A percentile compares a stretch with the other conserved stretches of the same genome.
These are phyloP conservation scores for Eupithecia dodoneata DNA, from an alignment of 2,888 invertebrate species.

Conservation along the genomic window DNA sequence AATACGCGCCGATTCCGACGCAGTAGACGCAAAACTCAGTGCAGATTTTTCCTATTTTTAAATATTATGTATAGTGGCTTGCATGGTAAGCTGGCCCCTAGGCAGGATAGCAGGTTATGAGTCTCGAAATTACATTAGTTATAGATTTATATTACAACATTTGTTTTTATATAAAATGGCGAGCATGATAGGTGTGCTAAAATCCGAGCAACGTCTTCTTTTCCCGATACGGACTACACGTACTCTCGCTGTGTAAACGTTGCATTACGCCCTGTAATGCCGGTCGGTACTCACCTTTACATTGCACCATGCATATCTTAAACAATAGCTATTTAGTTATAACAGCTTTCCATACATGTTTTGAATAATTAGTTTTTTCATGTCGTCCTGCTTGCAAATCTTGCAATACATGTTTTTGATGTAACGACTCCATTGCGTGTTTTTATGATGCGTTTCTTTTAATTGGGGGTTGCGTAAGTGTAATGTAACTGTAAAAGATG, in stretches of 20 bases:
- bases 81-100: too few species aligned
- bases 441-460: constrained; percentile 52
- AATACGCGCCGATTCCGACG: too few species aligned
- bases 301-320: constrained; percentile 20
- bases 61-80: too few species aligned
- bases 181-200: background rate
- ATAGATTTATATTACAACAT: too few species aligned
- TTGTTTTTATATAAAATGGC: too few species aligned
- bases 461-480: constrained; percentile 56
- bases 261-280: background rate
- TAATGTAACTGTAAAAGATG: constrained; percentile 46
- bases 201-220: background rate
- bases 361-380: constrained; percentile 51
- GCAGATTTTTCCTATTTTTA: too few species aligned
- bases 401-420: constrained; percentile 53
- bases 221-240: background rate
- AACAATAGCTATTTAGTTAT: constrained; percentile 41
- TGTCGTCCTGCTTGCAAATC: constrained; percentile 50
- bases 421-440: constrained; percentile 59
- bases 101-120: too few species aligned
- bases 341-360: constrained; percentile 40
- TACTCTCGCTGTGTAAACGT: background rate
- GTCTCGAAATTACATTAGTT: too few species aligned
- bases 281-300: background rate
- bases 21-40: too few species aligned